Percentiles rank a stretch among this genome's conserved stretches.
Evolutionary conservation across 64 coral and sea anemone genomes (phyloP).

Genomic region (Trachythela sp.): DNA sequence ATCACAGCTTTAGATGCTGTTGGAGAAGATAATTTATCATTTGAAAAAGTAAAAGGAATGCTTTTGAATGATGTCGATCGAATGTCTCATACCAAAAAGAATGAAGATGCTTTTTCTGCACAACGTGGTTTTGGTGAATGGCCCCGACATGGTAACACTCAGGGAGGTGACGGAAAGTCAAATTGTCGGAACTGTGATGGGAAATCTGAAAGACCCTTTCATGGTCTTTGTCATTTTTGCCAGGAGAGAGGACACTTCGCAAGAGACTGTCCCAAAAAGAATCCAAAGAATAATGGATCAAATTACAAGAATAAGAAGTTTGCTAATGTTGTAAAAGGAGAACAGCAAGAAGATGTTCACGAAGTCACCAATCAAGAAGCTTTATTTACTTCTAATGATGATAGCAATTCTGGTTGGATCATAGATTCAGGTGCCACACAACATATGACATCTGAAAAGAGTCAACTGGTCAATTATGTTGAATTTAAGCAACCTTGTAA

Average conservation of each 20-base stretch:
- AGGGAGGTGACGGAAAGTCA: not conserved
- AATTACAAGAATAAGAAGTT: not conserved
- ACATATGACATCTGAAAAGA: not conserved
- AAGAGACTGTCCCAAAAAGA: not conserved
- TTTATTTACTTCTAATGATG: not conserved
- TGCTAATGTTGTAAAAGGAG: not conserved
- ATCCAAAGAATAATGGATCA: not conserved
- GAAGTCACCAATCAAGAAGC: not conserved
- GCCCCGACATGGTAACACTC: not conserved
- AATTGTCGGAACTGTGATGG: no score
- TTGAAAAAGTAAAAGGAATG: constrained; percentile 40
- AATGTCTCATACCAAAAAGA: constrained; percentile 27
- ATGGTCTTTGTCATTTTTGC: constrained; percentile 20
- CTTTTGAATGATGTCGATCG: constrained; percentile 46
- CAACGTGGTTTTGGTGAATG: constrained; percentile 17
- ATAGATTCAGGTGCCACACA: not conserved
- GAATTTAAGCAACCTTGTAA: constrained; percentile 30
- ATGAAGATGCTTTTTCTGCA: constrained; percentile 32
- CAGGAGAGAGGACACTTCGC: not conserved
- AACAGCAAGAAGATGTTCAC: not conserved
- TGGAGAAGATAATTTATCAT: constrained; percentile 48
- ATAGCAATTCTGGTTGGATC: not conserved
- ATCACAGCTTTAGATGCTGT: constrained; percentile 51
- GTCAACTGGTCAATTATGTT: not conserved
- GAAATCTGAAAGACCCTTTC: no score